phyloP scores from a whole-genome alignment of 1,140 invertebrate species.

The Lethrus apterus region DNA sequence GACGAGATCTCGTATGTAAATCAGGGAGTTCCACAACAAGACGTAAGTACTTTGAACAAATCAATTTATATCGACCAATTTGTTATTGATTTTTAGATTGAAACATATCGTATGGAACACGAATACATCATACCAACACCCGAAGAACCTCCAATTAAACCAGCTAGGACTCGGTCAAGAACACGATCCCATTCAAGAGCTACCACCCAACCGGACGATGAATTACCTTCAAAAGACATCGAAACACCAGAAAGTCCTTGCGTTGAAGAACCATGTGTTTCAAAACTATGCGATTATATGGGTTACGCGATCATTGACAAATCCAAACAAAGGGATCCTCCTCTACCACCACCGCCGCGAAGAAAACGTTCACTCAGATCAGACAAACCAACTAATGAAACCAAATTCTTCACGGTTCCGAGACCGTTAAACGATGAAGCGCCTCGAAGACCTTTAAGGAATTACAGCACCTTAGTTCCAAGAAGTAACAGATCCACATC shows the following conservation, averaged over 20 bases:
- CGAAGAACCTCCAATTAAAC: slow-evolving; percentile 39
- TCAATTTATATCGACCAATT: slow-evolving; percentile 14
- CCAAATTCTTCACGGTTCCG: slow-evolving; percentile 49
- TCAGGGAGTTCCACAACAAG: background rate
- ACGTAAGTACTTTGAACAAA: slow-evolving; percentile 14
- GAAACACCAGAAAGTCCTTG: too few relatives aligned
- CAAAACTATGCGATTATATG: slow-evolving; percentile 43
- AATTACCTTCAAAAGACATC: slow-evolving; percentile 3
- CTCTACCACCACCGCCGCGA: slow-evolving; percentile 47
- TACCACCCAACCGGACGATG: slow-evolving; percentile 50
- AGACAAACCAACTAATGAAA: slow-evolving; percentile 22
- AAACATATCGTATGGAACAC: slow-evolving; percentile 54
- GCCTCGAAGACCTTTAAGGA: slow-evolving; percentile 47
- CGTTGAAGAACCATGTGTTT: slow-evolving; percentile 32
- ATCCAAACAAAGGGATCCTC: slow-evolving; percentile 44
- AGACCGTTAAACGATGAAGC: slow-evolving; percentile 26
- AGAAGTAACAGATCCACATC: slow-evolving; percentile 49
- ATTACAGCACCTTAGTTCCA: slow-evolving; percentile 59
- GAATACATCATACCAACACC: slow-evolving; percentile 52
- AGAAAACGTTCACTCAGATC: slow-evolving; percentile 42
- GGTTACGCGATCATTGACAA: slow-evolving; percentile 65
- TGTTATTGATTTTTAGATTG: slow-evolving; percentile 44
- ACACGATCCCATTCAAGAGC: slow-evolving; percentile 43
- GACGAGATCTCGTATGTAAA: slow-evolving; percentile 33
- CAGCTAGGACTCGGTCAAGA: slow-evolving; percentile 39